A percentile compares a stretch with the other conserved stretches of the same genome.
Evolutionary conservation across 2,797 vertebrate genomes (phyloP).

Genomic region (Phyllotis vaccarum): DNA sequence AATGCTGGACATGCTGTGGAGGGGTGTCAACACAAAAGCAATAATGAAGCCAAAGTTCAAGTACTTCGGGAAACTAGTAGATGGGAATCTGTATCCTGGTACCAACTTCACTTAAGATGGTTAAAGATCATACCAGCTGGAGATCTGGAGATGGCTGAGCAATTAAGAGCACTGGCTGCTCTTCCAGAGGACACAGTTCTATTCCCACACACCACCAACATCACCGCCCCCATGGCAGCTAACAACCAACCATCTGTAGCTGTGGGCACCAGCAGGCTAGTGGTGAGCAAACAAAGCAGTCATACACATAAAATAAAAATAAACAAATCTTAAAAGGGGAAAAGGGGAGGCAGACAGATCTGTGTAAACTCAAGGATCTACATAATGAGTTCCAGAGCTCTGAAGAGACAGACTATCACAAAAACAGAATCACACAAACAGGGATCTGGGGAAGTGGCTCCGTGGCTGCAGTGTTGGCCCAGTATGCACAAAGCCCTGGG

Average conservation of each 20-base stretch:
- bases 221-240: background rate
- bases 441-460: background rate
- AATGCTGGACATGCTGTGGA: background rate
- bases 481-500: background rate
- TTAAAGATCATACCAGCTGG: background rate
- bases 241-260: background rate
- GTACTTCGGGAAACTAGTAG: slow-evolving; percentile 34
- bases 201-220: background rate
- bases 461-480: background rate
- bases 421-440: background rate
- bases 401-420: too few species aligned
- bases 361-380: background rate
- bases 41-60: slow-evolving; percentile 50
- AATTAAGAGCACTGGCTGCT: background rate
- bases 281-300: background rate
- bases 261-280: background rate
- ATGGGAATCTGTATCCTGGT: background rate
- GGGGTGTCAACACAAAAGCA: background rate
- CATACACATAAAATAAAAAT: background rate
- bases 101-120: slow-evolving; percentile 30
- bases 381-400: background rate
- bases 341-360: background rate
- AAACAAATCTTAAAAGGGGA: background rate
- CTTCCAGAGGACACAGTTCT: background rate
- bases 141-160: background rate